Evolutionary conservation across 2,888 invertebrate genomes (phyloP), one percentile per base, ranked within the genome.

Genomic region (Sarcophaga subvicina): DNA sequence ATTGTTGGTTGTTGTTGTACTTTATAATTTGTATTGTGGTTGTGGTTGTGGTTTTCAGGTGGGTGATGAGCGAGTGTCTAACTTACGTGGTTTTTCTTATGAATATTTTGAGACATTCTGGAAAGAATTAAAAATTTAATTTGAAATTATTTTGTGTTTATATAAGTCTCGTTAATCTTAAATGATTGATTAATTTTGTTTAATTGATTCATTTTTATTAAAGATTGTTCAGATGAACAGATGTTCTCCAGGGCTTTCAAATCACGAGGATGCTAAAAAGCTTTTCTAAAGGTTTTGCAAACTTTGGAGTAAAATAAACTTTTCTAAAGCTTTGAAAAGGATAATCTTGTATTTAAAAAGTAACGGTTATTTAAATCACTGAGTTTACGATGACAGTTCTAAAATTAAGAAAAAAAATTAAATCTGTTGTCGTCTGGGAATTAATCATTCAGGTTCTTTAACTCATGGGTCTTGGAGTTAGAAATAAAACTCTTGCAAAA

Each of bases 41-140:
- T 20, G 47, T 54, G 25, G 75, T 66, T 27, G 47, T 54, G 25
- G 77, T 77, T 80, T 59, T 2, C n/a, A 22, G 60, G 70, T 27
- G 10, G 60, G 27, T 79, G 25, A 20, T 66, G 11, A 75, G 27
- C 20, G 77, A 4, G 77, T 77, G 66, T 54, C 12, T 37, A 37
- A 37, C 37, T 37, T 37, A 37, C 2, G 8, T 37, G 8, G 37
- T 37, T 37, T 27, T 37, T 37, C n/a, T 49, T 62, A 17, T 25
- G 4, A 76, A 37, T 47, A 76, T 62, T 76, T 49, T 76, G n/a
- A 49, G 25, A 66, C 49, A 76, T 54, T 76, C 75, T 76, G n/a
- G 47, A 76, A 76, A 76, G 17, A 76, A 54, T 62, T 3, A 63
- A 14, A 25, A 63, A 70, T n/a, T n/a, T 0, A 49, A 4, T 27